A percentile compares a stretch with the other conserved stretches of the same genome.
These are phyloP conservation scores for Rhyzopertha dominica DNA, from an alignment of 1,140 invertebrate genomes.

Conservation along the genomic window DNA sequence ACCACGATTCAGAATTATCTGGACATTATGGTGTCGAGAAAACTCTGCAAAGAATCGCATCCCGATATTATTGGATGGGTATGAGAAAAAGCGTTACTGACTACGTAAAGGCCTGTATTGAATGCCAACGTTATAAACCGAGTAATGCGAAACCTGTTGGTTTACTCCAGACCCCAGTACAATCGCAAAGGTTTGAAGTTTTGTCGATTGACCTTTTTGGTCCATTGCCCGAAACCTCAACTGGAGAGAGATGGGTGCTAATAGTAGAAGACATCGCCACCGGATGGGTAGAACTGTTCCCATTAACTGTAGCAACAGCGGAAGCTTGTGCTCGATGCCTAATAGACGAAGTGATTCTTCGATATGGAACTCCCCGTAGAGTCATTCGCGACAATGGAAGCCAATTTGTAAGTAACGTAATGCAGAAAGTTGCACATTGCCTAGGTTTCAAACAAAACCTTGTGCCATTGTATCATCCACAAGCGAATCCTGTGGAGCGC, in stretches of 20 bases:
- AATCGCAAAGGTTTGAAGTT: slow-evolving; percentile 30
- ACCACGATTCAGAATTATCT: too few relatives aligned
- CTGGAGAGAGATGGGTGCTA: slow-evolving; percentile 18
- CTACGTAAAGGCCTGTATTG: too few relatives aligned
- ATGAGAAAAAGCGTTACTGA: too few relatives aligned
- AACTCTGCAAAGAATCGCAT: too few relatives aligned
- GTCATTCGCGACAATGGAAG: slow-evolving; percentile 29
- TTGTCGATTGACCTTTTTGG: slow-evolving; percentile 36
- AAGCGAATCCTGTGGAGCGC: slow-evolving; percentile 43
- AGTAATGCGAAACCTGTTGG: slow-evolving; percentile 30
- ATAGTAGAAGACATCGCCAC: slow-evolving; percentile 24
- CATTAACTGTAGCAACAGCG: slow-evolving; percentile 22
- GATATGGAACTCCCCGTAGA: slow-evolving; percentile 21
- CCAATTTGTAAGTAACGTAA: slow-evolving; percentile 30
- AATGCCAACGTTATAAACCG: slow-evolving; percentile 18
- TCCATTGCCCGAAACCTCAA: slow-evolving; percentile 14
- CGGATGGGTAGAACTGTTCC: slow-evolving; percentile 28
- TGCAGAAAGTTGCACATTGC: slow-evolving; percentile 36
- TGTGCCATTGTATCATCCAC: slow-evolving; percentile 40
- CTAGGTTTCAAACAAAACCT: slow-evolving; percentile 38
- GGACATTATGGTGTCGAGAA: too few relatives aligned
- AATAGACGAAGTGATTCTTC: slow-evolving; percentile 23
- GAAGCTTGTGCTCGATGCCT: slow-evolving; percentile 20
- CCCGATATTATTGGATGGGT: too few relatives aligned
- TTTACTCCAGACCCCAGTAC: slow-evolving; percentile 29